Evolutionary conservation across 2,888 invertebrate genomes (phyloP).

Genomic region (Erpobdella octoculata): DNA sequence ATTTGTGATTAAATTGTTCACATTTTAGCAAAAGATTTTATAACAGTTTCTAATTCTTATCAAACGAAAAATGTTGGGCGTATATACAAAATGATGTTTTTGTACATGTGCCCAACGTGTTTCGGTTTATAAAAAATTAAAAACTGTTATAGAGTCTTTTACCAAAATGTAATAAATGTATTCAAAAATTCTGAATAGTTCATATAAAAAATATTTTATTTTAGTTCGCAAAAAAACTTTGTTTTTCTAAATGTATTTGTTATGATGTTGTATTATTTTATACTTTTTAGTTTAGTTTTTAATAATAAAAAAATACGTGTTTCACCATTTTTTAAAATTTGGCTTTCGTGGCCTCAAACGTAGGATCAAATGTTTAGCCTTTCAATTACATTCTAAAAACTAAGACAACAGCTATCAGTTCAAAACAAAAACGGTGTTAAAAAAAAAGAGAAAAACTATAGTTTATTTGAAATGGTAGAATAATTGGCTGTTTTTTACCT

Average conservation of each 20-base stretch:
- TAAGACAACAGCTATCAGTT: no score
- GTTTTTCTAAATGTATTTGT: neutral
- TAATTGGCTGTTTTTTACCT: no score
- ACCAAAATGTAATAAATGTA: no score
- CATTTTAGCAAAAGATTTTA: no score
- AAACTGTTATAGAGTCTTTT: no score
- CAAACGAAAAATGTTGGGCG: neutral
- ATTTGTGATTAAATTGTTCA: no score
- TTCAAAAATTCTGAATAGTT: neutral
- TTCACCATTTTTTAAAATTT: neutral
- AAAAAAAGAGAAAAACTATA: neutral
- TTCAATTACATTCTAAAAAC: no score
- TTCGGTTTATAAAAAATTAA: no score
- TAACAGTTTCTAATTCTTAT: no score
- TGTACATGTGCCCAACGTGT: no score
- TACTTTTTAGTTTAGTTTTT: neutral
- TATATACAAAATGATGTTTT: neutral
- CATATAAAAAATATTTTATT: neutral
- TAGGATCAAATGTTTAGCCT: no score
- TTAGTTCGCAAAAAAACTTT: neutral
- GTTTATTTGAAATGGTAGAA: neutral
- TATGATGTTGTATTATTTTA: neutral
- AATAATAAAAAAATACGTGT: neutral
- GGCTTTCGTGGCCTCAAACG: neutral
- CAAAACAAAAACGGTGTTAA: no score